Evolutionary conservation across 2,113 vertebrate genomes (phyloP).

Genomic region (Saguinus midas): DNA sequence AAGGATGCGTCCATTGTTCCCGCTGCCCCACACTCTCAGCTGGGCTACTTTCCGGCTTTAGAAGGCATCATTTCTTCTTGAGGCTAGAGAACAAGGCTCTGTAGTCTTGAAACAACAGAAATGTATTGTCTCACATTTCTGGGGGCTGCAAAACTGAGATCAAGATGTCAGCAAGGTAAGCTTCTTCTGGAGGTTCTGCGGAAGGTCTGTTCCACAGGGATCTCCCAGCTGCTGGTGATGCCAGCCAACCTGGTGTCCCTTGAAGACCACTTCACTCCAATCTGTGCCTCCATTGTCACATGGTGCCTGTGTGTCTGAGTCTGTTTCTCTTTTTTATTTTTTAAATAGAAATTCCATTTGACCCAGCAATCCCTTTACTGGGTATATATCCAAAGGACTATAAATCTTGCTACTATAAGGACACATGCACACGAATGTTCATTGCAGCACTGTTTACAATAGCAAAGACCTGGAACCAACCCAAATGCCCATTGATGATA

Average conservation of each 20-base stretch:
- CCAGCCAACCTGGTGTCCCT: neutral
- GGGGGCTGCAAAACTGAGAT: neutral
- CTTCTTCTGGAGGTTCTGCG: neutral
- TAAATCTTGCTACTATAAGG: too few relatives aligned
- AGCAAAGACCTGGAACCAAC: too few relatives aligned
- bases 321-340: neutral
- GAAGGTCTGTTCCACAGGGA: neutral
- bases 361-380: too few relatives aligned
- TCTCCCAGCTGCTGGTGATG: neutral
- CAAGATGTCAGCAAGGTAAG: neutral
- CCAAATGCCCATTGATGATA: too few relatives aligned
- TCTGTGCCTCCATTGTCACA: neutral
- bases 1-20: rapidly evolving
- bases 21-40: neutral
- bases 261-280: rapidly evolving
- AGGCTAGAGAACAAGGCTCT: neutral
- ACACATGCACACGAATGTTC: too few relatives aligned
- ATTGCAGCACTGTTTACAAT: too few relatives aligned
- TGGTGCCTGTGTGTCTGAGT: neutral
- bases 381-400: too few relatives aligned
- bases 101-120: neutral
- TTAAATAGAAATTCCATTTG: too few relatives aligned
- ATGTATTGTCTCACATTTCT: neutral
- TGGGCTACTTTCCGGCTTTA: neutral
- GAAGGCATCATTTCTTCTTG: neutral